These are phyloP conservation scores for Eurypyga helias DNA, from an alignment of 2,113 vertebrate species.

Conservation along the genomic window DNA sequence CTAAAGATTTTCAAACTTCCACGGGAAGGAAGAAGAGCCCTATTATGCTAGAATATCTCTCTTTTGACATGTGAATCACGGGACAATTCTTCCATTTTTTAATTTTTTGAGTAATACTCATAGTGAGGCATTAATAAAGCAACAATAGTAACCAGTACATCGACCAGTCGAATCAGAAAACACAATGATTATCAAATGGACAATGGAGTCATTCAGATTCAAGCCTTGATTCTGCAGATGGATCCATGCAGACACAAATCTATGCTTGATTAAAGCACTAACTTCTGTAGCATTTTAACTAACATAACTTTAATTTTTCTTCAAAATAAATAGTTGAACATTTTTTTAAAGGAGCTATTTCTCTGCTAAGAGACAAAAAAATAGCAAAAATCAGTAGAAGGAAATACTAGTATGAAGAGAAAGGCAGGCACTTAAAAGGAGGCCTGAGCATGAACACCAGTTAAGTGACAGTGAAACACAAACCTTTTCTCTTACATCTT, in stretches of 20 bases:
- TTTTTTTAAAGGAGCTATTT: background rate
- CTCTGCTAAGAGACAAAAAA: background rate
- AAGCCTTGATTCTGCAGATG: background rate
- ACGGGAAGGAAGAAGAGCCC: background rate
- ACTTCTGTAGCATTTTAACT: background rate
- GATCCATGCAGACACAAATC: background rate
- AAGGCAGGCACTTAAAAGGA: background rate
- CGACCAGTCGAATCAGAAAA: background rate
- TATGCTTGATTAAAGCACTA: background rate
- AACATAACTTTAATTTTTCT: background rate
- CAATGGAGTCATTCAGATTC: background rate
- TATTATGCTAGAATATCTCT: background rate
- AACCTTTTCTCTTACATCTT: slow-evolving; percentile 84
- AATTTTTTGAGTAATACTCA: background rate
- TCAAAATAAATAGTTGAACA: background rate
- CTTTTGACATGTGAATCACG: background rate
- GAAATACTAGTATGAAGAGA: background rate
- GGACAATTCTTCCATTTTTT: background rate
- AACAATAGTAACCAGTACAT: background rate
- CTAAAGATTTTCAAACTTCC: background rate
- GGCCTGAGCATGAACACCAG: background rate
- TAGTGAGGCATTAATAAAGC: background rate
- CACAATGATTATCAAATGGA: background rate
- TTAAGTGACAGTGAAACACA: background rate
- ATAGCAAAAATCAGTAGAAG: background rate